Conservation (phyloP, 2,888 invertebrate species). For the Heliconius erato region DNA sequence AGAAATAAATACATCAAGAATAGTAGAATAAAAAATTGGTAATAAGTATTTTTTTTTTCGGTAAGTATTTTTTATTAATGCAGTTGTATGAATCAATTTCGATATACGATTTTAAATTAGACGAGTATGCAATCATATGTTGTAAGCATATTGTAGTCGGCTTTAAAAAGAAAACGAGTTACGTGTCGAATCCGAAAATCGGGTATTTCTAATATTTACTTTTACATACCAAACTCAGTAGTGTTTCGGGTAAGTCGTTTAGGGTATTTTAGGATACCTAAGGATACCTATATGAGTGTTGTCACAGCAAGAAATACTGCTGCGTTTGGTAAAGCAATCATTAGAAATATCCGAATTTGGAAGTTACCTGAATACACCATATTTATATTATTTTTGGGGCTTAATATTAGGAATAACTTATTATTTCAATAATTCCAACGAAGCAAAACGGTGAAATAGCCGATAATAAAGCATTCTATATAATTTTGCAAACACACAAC, state of each 20-base stretch:
- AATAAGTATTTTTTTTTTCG: not conserved
- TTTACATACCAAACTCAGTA: no score
- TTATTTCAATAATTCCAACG: constrained; percentile 46
- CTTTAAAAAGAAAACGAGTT: not conserved
- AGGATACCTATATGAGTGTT: no score
- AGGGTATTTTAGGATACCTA: no score
- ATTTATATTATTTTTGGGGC: not conserved
- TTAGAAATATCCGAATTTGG: no score
- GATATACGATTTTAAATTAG: not conserved
- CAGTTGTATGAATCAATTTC: not conserved
- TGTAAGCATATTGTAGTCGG: not conserved
- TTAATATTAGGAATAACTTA: constrained; percentile 3
- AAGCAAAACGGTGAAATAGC: constrained; percentile 66
- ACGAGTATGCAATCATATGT: constrained; percentile 1
- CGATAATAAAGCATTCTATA: constrained; percentile 72
- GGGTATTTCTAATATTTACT: no score
- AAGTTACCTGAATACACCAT: constrained; percentile 33
- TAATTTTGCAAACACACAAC: constrained; percentile 58
- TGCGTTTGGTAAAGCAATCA: no score
- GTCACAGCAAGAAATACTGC: no score
- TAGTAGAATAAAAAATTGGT: not conserved
- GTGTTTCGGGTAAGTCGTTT: no score
- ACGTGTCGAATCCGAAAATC: not conserved
- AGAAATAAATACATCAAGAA: constrained; percentile 42
- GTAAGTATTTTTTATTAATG: not conserved